Evolutionary conservation across 2,797 vertebrate genomes (phyloP), one percentile per base, ranked within the genome.

Genomic region (Poliocrania exsul): DNA sequence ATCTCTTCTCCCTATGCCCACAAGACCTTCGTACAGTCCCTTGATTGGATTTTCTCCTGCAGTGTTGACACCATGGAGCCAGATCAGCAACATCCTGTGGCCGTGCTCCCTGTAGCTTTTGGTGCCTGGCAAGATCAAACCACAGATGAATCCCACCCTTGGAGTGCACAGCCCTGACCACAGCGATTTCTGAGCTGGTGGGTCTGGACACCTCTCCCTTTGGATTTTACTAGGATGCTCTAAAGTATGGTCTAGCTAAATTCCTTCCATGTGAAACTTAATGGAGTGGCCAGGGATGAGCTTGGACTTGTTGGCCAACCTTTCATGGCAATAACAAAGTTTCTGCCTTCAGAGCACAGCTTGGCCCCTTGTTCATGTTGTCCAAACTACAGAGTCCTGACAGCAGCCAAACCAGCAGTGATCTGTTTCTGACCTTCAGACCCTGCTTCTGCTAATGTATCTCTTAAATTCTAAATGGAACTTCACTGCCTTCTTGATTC

Each of bases 101-200:
- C 99, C 98, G 0, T 99, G 99, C 77, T 99, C 99, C 94, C 97
- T 98, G 95, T 98, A 99, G 97, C 99, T 99, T 95, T 98, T 99
- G 88, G 96, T 98, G 60, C 99, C 99, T 99, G 93, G 46, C 16
- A 70, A 80, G 21, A 78, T 49, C 5, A 83, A 92, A 60, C 8
- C 37, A 28, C 13, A 78, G 6, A 40, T 70, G 25, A 73, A 80
- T 62, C 35, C 44, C 26, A 5, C 33, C 9, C 25, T 61, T 1
- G 1, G 28, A 31, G 20, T 5, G 9, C 35, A 6, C 0, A 0
- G 50, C 38, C 14, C 60, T 31, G 26, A 61, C 7, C 37, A 12
- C 50, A 57, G 49, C 2, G 7, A 28, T 40, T 82, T 74, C 81
- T 78, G 57, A 72, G 29, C 3, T 4, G 13, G 25, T 38, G 61